Evolutionary conservation across 2,113 vertebrate species (phyloP).

Genomic region (Thermophis baileyi): DNA sequence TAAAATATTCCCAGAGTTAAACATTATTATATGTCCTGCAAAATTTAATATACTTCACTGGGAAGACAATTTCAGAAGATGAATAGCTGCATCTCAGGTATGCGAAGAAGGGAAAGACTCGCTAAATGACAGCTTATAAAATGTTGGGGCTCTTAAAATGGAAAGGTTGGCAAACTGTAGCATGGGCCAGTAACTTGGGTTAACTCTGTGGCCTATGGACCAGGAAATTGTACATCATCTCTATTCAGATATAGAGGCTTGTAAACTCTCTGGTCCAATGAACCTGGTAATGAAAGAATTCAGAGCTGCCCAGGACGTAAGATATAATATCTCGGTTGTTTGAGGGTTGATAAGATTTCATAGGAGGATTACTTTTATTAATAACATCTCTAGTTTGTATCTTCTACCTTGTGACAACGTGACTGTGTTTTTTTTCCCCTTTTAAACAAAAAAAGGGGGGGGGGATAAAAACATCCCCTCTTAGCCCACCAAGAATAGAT

Average conservation of each 20-base stretch:
- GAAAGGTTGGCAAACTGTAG: conserved; percentile 45
- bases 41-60: conserved; percentile 22
- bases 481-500: background rate
- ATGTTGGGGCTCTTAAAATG: conserved; percentile 47
- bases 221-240: conserved; percentile 43
- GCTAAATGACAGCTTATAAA: conserved; percentile 51
- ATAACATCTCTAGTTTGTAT: background rate
- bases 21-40: conserved; percentile 26
- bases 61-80: conserved; percentile 26
- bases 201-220: conserved; percentile 46
- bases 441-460: background rate
- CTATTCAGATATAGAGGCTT: conserved; percentile 40
- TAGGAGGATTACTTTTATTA: conserved; percentile 55
- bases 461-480: background rate
- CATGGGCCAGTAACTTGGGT: conserved; percentile 52
- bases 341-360: conserved; percentile 34
- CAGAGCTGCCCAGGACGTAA: conserved; percentile 3
- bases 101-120: background rate
- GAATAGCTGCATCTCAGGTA: conserved; percentile 1
- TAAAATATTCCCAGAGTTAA: fast-evolving
- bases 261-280: conserved; percentile 54
- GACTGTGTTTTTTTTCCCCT: background rate
- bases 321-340: conserved; percentile 32
- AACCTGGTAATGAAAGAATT: conserved; percentile 59
- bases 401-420: conserved; percentile 15